phyloP scores from a whole-genome alignment of 1,140 invertebrate genomes.

The Halictus rubicundus region DNA sequence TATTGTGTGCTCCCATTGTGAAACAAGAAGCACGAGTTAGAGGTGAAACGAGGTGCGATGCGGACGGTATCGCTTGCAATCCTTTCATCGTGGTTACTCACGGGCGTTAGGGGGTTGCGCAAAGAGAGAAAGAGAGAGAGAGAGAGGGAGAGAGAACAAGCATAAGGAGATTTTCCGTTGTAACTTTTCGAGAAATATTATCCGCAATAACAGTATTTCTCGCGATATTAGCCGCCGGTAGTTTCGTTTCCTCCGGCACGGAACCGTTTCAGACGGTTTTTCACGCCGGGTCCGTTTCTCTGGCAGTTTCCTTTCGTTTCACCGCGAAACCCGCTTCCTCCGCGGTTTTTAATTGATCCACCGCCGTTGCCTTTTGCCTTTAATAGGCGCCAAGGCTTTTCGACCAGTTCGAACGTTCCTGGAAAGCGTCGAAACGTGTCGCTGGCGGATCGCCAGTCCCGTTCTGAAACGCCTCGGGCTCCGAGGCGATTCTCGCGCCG shows the following conservation, averaged over 20 bases:
- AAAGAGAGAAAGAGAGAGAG: too few species aligned
- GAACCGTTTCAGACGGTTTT: neutral
- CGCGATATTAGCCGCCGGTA: conserved; percentile 72
- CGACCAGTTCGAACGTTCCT: conserved; percentile 22
- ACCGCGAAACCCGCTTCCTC: conserved; percentile 19
- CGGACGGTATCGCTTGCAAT: conserved; percentile 43
- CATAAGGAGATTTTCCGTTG: conserved; percentile 52
- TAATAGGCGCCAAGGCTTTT: conserved; percentile 2
- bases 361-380: conserved; percentile 5
- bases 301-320: conserved; percentile 9
- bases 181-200: conserved; percentile 74
- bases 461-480: neutral
- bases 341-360: conserved; percentile 68
- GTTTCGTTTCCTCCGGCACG: conserved; percentile 29
- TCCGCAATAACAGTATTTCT: conserved; percentile 77
- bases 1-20: conserved; percentile 19
- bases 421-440: conserved; percentile 42
- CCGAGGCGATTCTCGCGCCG: neutral
- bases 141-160: conserved; percentile 5
- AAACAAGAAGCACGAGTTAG: conserved; percentile 1
- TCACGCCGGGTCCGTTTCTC: neutral
- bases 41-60: conserved; percentile 21
- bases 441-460: conserved; percentile 28
- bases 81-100: neutral
- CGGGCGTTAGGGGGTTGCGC: neutral